Conservation (phyloP, 2,113 vertebrate species). For the Bos taurus region DNA sequence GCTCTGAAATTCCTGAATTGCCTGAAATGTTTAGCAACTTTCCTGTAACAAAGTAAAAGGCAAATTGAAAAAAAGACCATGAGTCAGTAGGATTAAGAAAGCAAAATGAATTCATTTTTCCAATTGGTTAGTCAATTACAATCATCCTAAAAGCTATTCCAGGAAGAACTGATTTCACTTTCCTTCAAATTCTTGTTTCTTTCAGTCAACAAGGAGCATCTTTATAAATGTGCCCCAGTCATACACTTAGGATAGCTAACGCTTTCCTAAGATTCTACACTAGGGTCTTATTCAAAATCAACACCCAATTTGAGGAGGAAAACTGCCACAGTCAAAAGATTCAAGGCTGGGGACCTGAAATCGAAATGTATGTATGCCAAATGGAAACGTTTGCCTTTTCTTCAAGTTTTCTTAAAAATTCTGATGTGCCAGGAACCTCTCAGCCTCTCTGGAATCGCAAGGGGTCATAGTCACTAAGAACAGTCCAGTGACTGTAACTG, state of each 20-base stretch:
- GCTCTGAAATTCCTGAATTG: neutral
- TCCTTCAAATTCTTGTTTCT: conserved; percentile 6
- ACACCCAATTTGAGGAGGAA: conserved; percentile 49
- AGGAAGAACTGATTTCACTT: neutral
- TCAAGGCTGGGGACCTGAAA: neutral
- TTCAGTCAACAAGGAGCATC: neutral
- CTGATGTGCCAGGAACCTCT: neutral
- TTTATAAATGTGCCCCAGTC: conserved; percentile 12
- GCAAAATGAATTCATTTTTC: conserved; percentile 9
- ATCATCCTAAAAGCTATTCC: conserved; percentile 25
- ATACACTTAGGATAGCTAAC: conserved; percentile 45
- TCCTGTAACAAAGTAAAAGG: conserved; percentile 10
- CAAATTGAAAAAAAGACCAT: neutral
- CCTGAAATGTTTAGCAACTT: conserved; percentile 26
- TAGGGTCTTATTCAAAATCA: neutral
- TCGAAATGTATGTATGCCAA: neutral
- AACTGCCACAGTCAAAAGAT: neutral
- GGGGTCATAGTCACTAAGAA: neutral
- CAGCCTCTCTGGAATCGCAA: neutral
- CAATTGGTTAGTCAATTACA: conserved; percentile 7
- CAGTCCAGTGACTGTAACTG: neutral
- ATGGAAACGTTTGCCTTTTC: neutral
- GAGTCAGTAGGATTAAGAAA: neutral
- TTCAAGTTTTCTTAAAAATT: neutral
- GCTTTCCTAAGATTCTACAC: conserved; percentile 30